These are phyloP conservation scores for Aphelinus certus DNA, from an alignment of 1,140 invertebrate genomes.

Conservation along the genomic window DNA sequence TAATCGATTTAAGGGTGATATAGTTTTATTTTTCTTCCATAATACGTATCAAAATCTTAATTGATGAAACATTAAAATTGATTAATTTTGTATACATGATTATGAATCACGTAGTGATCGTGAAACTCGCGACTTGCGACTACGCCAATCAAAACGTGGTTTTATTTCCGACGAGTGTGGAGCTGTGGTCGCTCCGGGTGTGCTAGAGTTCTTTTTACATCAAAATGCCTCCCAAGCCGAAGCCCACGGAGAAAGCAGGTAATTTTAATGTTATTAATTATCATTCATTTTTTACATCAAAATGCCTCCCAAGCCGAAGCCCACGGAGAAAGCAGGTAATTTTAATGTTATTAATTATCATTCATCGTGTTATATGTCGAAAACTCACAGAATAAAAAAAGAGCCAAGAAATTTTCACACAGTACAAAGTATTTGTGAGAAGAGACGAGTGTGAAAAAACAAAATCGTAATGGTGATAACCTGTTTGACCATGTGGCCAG, in stretches of 20 bases:
- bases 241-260: slow-evolving; percentile 73
- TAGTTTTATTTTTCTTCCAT: too few species aligned
- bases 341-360: slow-evolving; percentile 11
- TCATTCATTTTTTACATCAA: slow-evolving; percentile 66
- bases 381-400: too few species aligned
- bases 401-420: slow-evolving; percentile 6
- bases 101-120: too few species aligned
- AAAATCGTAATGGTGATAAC: not conserved
- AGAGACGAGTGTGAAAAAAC: too few species aligned
- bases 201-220: slow-evolving; percentile 55
- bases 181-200: too few species aligned
- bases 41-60: too few species aligned
- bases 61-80: too few species aligned
- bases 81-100: too few species aligned
- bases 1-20: too few species aligned
- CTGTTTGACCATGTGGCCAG: slow-evolving; percentile 27
- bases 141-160: too few species aligned
- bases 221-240: slow-evolving; percentile 76
- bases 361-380: too few species aligned
- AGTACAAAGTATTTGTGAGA: not conserved
- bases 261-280: slow-evolving; percentile 40
- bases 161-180: not conserved
- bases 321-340: slow-evolving; percentile 73
- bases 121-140: too few species aligned
- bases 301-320: slow-evolving; percentile 75